Evolutionary conservation across 2,888 invertebrate species (phyloP).

Genomic region (Drosophila hamatofila): DNA sequence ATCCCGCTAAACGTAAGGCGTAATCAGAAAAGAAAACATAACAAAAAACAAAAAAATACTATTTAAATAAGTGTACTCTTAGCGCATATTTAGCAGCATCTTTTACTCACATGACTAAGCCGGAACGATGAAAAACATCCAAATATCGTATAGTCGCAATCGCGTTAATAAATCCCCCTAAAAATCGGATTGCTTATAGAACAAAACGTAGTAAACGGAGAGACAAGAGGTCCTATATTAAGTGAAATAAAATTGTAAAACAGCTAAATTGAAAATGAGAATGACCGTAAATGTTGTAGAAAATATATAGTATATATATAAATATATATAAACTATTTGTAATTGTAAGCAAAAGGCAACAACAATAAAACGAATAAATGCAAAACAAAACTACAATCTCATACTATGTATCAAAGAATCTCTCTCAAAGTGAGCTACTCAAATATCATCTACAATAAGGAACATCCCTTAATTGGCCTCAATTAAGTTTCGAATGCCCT

Average conservation of each 20-base stretch:
- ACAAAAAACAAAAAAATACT: constrained; percentile 48
- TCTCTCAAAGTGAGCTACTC: constrained; percentile 1
- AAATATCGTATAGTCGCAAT: constrained; percentile 37
- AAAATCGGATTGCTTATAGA: constrained; percentile 73
- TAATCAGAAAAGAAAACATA: constrained; percentile 42
- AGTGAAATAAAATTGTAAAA: constrained; percentile 67
- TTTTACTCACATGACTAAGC: constrained; percentile 77
- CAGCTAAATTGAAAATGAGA: constrained; percentile 62
- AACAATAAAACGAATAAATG: constrained; percentile 70
- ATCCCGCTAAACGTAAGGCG: constrained; percentile 62
- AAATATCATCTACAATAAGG: constrained; percentile 5
- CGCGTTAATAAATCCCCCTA: constrained; percentile 51
- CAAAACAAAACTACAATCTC: constrained; percentile 36
- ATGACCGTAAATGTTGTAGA: constrained; percentile 77
- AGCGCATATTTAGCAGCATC: constrained; percentile 79
- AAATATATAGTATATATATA: constrained; percentile 77
- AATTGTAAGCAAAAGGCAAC: constrained; percentile 72
- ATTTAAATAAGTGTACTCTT: constrained; percentile 76
- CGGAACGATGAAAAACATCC: constrained; percentile 49
- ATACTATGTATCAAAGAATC: not conserved
- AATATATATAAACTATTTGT: constrained; percentile 72
- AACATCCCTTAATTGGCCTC: constrained; percentile 35
- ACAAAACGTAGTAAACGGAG: constrained; percentile 64
- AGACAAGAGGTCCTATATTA: constrained; percentile 71
- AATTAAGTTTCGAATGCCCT: constrained; percentile 9